phyloP scores from a whole-genome alignment of 2,113 vertebrate genomes.

The Alectura lathami region DNA sequence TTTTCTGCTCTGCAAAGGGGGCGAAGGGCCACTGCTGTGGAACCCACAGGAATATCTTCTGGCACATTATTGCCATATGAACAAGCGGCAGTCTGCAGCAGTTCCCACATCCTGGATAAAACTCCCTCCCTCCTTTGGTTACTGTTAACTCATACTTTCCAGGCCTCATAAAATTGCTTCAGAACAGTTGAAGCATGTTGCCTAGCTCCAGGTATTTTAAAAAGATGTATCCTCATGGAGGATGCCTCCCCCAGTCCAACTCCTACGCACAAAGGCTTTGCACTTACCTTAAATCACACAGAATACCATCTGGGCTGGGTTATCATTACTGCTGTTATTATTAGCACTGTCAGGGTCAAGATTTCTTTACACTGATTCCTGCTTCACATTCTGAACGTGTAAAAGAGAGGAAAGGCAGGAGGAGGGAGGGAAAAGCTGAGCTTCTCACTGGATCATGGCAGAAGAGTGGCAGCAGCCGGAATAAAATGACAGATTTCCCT shows the following conservation, averaged over 20 bases:
- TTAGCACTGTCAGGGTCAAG: not conserved
- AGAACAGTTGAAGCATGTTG: slow-evolving; percentile 36
- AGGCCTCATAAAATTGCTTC: slow-evolving; percentile 45
- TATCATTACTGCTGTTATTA: not conserved
- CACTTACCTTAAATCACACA: not conserved
- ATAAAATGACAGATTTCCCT: not conserved
- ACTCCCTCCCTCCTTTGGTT: slow-evolving; percentile 42
- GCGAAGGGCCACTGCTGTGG: not conserved
- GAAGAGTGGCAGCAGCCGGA: not conserved
- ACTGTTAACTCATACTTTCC: slow-evolving; percentile 63
- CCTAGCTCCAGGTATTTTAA: slow-evolving; percentile 55
- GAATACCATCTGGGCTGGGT: not conserved
- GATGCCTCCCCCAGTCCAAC: not conserved
- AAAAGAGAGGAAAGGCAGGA: not conserved
- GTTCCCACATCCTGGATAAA: slow-evolving; percentile 59
- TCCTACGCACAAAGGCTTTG: not conserved
- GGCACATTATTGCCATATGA: not conserved
- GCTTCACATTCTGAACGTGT: not conserved
- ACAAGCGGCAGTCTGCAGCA: not conserved
- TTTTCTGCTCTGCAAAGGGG: not conserved
- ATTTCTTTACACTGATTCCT: not conserved
- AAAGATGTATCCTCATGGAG: not conserved
- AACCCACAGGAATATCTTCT: not conserved
- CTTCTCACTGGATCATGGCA: not conserved
- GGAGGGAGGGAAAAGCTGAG: not conserved